phyloP scores from a whole-genome alignment of 2,888 invertebrate species.

The Platerodrilus igneus region DNA sequence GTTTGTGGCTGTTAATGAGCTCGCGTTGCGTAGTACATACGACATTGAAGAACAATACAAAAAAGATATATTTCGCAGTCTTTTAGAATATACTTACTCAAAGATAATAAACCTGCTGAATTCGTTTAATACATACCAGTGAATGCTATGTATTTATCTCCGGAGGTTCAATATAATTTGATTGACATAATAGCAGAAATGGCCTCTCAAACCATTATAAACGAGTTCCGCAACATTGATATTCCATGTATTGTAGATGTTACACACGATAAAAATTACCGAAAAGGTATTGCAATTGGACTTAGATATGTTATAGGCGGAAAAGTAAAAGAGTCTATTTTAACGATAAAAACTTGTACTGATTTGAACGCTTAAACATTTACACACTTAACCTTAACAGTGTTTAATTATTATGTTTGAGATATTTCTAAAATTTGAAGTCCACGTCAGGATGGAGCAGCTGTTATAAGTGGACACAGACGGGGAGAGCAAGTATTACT shows the following conservation, averaged over 20 bases:
- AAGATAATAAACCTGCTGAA: no score
- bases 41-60: no score
- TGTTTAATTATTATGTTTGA: constrained; percentile 10
- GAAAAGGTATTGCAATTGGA: constrained; percentile 11
- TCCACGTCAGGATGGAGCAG: constrained; percentile 12
- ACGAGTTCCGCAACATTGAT: constrained; percentile 12
- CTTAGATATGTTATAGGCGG: constrained; percentile 6
- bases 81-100: no score
- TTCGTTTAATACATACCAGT: constrained; percentile 8
- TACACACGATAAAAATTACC: constrained; percentile 12
- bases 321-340: constrained; percentile 8
- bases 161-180: constrained; percentile 13
- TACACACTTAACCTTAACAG: constrained; percentile 12
- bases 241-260: constrained; percentile 9
- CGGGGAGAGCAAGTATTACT: constrained; percentile 11
- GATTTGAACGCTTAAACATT: constrained; percentile 13
- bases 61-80: no score
- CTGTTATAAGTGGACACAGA: constrained; percentile 13
- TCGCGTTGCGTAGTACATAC: no score
- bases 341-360: constrained; percentile 8
- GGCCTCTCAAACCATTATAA: no score
- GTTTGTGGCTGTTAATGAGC: no score
- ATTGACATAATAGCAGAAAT: no score
- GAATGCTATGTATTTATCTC: constrained; percentile 13
- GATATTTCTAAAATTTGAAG: constrained; percentile 10